Evolutionary conservation across 2,888 invertebrate genomes (phyloP).

Genomic region (Thymelicus acteon): DNA sequence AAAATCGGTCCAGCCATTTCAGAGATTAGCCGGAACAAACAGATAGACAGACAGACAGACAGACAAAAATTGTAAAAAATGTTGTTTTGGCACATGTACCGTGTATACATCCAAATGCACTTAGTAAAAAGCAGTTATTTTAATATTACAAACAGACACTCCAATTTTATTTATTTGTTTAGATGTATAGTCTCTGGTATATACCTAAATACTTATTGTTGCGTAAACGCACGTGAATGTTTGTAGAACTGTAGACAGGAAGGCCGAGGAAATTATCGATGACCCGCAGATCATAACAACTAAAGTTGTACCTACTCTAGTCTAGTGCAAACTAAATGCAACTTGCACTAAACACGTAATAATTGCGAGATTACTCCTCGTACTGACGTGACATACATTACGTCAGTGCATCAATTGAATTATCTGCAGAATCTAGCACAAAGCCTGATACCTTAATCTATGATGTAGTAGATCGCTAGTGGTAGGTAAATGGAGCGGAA

Average conservation of each 20-base stretch:
- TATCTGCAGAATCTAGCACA: conserved; percentile 23
- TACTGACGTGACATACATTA: conserved; percentile 21
- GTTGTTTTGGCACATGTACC: too few species aligned
- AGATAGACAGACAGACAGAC: too few species aligned
- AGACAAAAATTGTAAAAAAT: too few species aligned
- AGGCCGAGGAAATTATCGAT: conserved; percentile 25
- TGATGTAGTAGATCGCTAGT: not conserved
- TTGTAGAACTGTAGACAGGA: conserved; percentile 38
- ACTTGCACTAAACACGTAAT: conserved; percentile 15
- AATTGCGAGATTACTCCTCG: conserved; percentile 7
- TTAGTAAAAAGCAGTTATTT: too few species aligned
- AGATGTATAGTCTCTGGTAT: too few species aligned
- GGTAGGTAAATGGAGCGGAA: conserved; percentile 2
- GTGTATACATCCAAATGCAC: too few species aligned
- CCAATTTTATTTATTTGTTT: too few species aligned
- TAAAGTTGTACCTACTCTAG: not conserved
- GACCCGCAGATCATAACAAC: conserved; percentile 16
- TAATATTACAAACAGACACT: too few species aligned
- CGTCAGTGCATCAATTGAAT: conserved; percentile 15
- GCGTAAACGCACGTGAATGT: conserved; percentile 46
- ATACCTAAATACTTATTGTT: conserved; percentile 37
- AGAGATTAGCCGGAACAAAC: too few species aligned
- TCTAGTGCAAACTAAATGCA: conserved; percentile 6
- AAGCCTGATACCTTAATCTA: not conserved
- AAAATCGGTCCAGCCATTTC: too few species aligned